A percentile compares a stretch with the other conserved stretches of the same genome.
Conservation (phyloP, 1,140 invertebrate species). For the Aphis gossypii region DNA sequence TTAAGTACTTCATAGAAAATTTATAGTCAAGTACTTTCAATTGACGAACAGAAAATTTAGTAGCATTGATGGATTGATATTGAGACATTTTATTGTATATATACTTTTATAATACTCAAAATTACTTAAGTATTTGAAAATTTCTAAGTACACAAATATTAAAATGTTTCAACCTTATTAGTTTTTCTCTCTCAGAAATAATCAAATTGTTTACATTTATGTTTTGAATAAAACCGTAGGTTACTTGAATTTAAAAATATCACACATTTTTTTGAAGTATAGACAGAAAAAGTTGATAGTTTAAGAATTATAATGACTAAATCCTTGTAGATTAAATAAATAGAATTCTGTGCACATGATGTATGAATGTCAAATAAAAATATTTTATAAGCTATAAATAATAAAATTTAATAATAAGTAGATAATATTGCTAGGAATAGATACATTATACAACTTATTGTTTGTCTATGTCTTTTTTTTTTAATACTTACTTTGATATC, state of each 20-base stretch:
- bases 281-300: too few species aligned
- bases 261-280: too few species aligned
- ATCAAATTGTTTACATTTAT: too few species aligned
- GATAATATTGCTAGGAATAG: not conserved
- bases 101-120: too few species aligned
- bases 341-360: too few species aligned
- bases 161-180: not conserved
- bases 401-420: not conserved
- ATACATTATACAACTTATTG: not conserved
- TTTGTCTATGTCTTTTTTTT: not conserved
- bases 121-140: too few species aligned
- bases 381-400: not conserved
- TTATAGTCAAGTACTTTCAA: not conserved
- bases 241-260: too few species aligned
- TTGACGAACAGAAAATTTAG: not conserved
- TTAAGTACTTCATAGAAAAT: not conserved
- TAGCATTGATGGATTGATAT: not conserved
- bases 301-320: not conserved
- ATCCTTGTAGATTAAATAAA: too few species aligned
- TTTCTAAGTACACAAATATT: too few species aligned
- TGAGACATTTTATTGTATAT: too few species aligned
- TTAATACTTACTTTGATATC: slow-evolving; percentile 79
- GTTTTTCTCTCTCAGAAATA: not conserved
- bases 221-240: not conserved
- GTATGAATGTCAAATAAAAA: too few species aligned